Evolutionary conservation across 2,888 invertebrate species (phyloP).

Genomic region (Agapetus fuscipes): DNA sequence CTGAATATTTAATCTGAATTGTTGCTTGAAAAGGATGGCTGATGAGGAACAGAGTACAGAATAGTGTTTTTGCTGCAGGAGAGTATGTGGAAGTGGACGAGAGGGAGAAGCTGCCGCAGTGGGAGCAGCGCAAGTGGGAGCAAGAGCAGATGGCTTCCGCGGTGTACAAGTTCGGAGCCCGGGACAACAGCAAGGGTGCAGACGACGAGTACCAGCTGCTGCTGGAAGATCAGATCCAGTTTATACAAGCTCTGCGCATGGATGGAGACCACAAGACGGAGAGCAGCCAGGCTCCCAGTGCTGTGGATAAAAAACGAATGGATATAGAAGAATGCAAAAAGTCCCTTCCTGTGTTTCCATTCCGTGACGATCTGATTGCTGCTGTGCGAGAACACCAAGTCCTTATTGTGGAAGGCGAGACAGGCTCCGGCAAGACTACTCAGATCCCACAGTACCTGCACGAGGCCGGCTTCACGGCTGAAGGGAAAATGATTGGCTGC

Average conservation of each 20-base stretch:
- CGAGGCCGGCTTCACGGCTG: conserved; percentile 81
- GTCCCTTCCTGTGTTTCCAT: conserved; percentile 91
- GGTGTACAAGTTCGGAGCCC: conserved; percentile 86
- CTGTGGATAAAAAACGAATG: conserved; percentile 61
- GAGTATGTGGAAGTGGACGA: conserved; percentile 81
- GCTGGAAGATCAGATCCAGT: conserved; percentile 95
- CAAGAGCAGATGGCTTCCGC: conserved; percentile 93
- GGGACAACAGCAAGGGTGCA: conserved; percentile 54
- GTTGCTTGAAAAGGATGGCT: too few species aligned
- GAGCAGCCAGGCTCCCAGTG: conserved; percentile 46
- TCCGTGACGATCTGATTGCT: conserved; percentile 76
- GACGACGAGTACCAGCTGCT: conserved; percentile 85
- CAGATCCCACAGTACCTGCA: conserved; percentile 97
- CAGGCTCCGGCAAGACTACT: conserved; percentile 98
- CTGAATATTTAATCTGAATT: too few species aligned
- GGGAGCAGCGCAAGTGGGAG: conserved; percentile 93
- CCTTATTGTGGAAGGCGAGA: conserved; percentile 95
- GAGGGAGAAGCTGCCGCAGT: conserved; percentile 71
- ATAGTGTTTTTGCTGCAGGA: too few species aligned
- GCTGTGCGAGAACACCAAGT: conserved; percentile 87
- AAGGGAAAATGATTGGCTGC: conserved; percentile 87
- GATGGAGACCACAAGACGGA: conserved; percentile 52
- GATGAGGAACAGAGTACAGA: too few species aligned
- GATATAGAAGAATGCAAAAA: conserved; percentile 85
- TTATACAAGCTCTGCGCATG: conserved; percentile 81